Conservation (phyloP, 2,797 vertebrate species). For the Furcifer pardalis region DNA sequence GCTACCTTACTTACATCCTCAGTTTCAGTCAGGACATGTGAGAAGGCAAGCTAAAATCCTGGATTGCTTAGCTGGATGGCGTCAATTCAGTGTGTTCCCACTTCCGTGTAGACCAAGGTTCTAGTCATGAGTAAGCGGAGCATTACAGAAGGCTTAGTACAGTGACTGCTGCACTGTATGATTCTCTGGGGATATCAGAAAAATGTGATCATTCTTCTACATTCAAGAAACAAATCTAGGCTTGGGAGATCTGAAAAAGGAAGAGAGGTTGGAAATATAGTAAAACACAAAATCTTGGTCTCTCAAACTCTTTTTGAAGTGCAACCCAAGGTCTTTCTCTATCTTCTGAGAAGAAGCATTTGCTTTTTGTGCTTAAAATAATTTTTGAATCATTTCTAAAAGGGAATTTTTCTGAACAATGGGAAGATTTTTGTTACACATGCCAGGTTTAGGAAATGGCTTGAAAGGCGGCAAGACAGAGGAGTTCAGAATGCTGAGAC, state of each 20-base stretch:
- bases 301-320: background rate
- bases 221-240: background rate
- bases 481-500: conserved; percentile 28
- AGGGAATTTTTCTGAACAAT: background rate
- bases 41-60: no score
- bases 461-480: conserved; percentile 38
- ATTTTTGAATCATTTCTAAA: background rate
- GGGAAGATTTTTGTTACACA: conserved; percentile 28
- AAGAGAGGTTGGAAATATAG: background rate
- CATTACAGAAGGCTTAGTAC: no score
- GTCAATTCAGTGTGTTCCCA: no score
- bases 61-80: no score
- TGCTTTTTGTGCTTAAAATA: background rate
- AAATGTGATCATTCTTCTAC: background rate
- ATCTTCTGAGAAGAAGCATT: background rate
- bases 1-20: no score
- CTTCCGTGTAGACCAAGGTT: no score
- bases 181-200: background rate
- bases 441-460: conserved; percentile 14
- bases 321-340: background rate
- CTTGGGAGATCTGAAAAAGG: background rate
- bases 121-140: no score
- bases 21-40: no score
- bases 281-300: background rate
- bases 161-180: no score